phyloP scores from a whole-genome alignment of 2,113 vertebrate species.

The Orthochromis malagaraziensis region DNA sequence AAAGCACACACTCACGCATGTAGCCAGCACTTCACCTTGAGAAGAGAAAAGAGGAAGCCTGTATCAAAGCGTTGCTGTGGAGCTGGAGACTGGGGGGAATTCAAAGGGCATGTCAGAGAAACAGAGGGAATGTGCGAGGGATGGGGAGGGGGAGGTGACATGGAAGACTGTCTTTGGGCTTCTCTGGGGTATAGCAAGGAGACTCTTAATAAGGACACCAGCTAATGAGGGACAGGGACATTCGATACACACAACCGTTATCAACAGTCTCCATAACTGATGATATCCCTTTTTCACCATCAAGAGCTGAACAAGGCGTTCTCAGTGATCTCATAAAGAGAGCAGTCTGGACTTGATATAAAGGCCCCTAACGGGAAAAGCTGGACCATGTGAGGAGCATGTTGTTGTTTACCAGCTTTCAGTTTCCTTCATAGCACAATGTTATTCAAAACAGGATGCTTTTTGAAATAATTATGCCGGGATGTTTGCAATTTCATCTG shows the following conservation, averaged over 20 bases:
- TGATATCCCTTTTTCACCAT: not conserved
- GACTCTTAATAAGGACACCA: slow-evolving; percentile 57
- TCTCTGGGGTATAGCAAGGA: slow-evolving; percentile 40
- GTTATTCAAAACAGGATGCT: slow-evolving; percentile 69
- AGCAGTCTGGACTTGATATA: slow-evolving; percentile 17
- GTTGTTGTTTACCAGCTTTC: slow-evolving; percentile 43
- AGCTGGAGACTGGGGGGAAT: slow-evolving; percentile 47
- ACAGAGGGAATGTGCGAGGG: slow-evolving; percentile 33
- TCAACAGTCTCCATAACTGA: not conserved
- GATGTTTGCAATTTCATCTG: slow-evolving; percentile 67
- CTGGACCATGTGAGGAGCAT: slow-evolving; percentile 1
- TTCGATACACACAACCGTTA: not conserved
- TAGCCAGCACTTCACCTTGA: slow-evolving; percentile 54
- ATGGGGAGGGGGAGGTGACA: not conserved
- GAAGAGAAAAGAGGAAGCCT: slow-evolving; percentile 47
- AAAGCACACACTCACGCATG: not conserved
- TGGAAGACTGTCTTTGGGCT: slow-evolving; percentile 19
- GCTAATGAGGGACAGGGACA: slow-evolving; percentile 56
- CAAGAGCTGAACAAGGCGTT: not conserved
- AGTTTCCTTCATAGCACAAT: slow-evolving; percentile 37
- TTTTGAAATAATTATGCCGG: slow-evolving; percentile 56
- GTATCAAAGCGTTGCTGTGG: slow-evolving; percentile 57
- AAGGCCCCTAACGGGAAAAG: slow-evolving; percentile 9
- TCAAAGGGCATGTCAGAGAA: slow-evolving; percentile 56
- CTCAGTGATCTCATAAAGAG: slow-evolving; percentile 11